Percentiles rank a stretch among this genome's conserved stretches.
Conservation (phyloP, 1,140 invertebrate species). For the Meloidogyne chitwoodi region DNA sequence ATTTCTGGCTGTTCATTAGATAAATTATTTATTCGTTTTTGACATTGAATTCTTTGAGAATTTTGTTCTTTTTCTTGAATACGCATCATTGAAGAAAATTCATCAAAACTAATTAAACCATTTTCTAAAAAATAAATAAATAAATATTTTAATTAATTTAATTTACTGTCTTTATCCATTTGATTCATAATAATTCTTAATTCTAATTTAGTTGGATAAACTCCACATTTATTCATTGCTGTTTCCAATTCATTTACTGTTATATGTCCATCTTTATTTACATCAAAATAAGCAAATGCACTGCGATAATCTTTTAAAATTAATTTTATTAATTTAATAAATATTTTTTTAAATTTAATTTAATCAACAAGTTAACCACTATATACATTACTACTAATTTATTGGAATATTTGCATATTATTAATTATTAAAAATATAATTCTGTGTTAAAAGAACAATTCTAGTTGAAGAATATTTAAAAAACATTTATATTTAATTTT, state of each 20-base stretch:
- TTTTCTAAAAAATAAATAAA: slow-evolving; percentile 46
- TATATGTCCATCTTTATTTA: slow-evolving; percentile 58
- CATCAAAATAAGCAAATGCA: slow-evolving; percentile 58
- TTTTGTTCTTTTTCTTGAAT: slow-evolving; percentile 24
- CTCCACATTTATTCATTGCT: slow-evolving; percentile 59
- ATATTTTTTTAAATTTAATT: neutral
- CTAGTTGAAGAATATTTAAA: no score
- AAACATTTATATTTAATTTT: no score
- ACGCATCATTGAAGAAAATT: slow-evolving; percentile 53
- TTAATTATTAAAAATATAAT: no score
- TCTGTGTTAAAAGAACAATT: no score
- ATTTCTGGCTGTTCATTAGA: slow-evolving; percentile 26
- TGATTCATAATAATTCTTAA: slow-evolving; percentile 53
- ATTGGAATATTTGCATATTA: no score
- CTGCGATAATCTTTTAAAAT: slow-evolving; percentile 47
- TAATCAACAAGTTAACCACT: no score
- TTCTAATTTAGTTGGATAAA: slow-evolving; percentile 53
- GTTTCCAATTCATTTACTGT: slow-evolving; percentile 50
- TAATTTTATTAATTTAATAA: neutral
- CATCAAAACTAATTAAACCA: slow-evolving; percentile 59
- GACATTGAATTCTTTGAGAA: slow-evolving; percentile 4
- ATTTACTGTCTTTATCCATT: slow-evolving; percentile 54
- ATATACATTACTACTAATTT: no score
- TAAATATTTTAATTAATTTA: slow-evolving; percentile 8
- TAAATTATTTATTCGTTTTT: neutral